Base-by-base conservation (phyloP, 2,888 invertebrate species). In the Iphiclides podalirius region DNA sequence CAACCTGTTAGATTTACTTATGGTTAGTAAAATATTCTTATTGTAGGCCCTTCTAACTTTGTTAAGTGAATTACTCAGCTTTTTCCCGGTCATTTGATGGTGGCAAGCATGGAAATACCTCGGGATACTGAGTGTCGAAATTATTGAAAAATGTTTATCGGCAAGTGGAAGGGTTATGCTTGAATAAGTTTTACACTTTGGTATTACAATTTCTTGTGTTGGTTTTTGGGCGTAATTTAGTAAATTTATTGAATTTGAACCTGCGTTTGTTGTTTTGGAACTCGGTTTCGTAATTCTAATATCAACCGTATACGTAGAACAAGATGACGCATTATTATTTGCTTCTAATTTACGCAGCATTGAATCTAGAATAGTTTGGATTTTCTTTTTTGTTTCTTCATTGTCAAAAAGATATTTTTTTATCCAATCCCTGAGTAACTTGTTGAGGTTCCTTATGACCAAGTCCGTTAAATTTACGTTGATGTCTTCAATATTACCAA, bases 61-160 rank as follows among this genome's bases (percentile, higher is more conserved):
- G 23, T 55, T 50, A 31, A 54, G 49, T 20, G 54, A 58, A 20
- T 56, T 55, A 3, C 45, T 39, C n/a, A 45, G 54, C 48, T 8
- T 60, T 61, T 1, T 55, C 50, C 40, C 52, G 23, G 4, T 49
- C 33, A 31, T 45, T 48, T 50, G 45, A 14, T 50, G 50, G 20
- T 50, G 50, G 12, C 45, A 50, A 1, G 59, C 60, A 15, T 70
- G 60, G 12, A 72, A 57, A 52, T 71, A 72, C 59, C 74, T 75
- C 6, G 86, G 87, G 14, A 86, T 71, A 40, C 80, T 87, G 12
- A 85, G 58, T 0, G 85, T 83, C 6, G 87, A 85, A 48, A 85
- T 70, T 3, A 82, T 60, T 64, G 62, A 73, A 1, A 70, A 47
- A 51, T 70, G 62, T 52, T 67, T 79, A 13, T 64, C 60, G 9